Base-by-base conservation (phyloP, 2,797 vertebrate species). In the Danio albolineatus region DNA sequence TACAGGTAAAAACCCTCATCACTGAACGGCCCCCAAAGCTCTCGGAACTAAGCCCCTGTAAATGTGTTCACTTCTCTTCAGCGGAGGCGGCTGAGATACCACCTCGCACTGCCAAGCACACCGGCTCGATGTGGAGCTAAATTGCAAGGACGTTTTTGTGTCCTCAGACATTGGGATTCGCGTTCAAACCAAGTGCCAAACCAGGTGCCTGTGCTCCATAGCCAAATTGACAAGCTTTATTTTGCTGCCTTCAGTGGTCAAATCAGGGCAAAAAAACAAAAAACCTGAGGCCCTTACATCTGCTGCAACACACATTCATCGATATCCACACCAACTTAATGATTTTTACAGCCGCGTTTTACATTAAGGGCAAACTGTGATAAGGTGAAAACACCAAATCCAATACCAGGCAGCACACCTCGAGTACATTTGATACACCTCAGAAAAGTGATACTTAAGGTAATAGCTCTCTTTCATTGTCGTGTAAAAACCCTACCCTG, bases 141-240 rank as follows among this genome's bases (percentile, higher is more conserved):
- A 79, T 79, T 84, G 82, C 80, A 69, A 78, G 86, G 81, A 84
- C 81, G 62, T 78, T 91, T 86, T 89, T 85, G n/a, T n/a, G 72
- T 72, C 53, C 88, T 72, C 89, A 92, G 89, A 90, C 90, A 91
- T 92, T 92, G 91, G 91, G 93, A 91, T 87, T 91, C 86, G 88
- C 90, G 89, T 95, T 92, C 87, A 93, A 94, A 94, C 91, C 88
- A 97, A 96, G 98, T 98, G 97, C 98, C 97, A 98, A 98, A 96
- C 93, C 94, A 93, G 93, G 93, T 95, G 96, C 95, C 95, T 95
- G 94, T 92, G 91, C 89, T 72, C 87, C 93, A 90, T 93, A 95
- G 94, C 94, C 92, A 91, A 94, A 94, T 92, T 90, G 84, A 90
- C 85, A 88, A 86, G 89, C 83, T 76, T 88, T 91, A 88, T 86